Evolutionary conservation across 2,797 vertebrate species (phyloP).

Genomic region (Pempheris klunzingeri): DNA sequence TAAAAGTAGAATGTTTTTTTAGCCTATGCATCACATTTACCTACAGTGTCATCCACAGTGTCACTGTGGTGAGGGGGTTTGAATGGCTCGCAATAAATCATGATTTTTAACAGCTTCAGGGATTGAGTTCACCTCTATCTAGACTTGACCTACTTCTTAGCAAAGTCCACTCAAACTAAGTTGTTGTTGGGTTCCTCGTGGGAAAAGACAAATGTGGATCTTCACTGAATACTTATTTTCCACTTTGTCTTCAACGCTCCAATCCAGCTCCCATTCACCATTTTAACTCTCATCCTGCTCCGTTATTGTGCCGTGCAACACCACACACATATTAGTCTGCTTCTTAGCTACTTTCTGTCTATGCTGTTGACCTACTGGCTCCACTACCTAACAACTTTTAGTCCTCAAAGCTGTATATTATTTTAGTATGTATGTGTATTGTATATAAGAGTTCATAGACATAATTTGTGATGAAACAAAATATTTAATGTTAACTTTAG

Average conservation of each 20-base stretch:
- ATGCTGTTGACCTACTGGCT: background rate
- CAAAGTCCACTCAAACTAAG: slow-evolving; percentile 60
- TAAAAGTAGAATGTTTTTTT: slow-evolving; percentile 46
- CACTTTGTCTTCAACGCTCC: slow-evolving; percentile 27
- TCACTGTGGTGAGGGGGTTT: slow-evolving; percentile 45
- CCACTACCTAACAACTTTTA: background rate
- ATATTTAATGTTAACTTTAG: background rate
- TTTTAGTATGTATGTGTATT: too few species aligned
- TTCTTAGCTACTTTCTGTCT: background rate
- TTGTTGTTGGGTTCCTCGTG: slow-evolving; percentile 52
- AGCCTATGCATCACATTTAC: slow-evolving; percentile 70
- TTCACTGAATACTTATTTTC: slow-evolving; percentile 49
- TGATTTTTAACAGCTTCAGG: slow-evolving; percentile 67
- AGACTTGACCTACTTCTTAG: slow-evolving; percentile 74
- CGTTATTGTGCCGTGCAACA: background rate
- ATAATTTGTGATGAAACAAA: slow-evolving; percentile 8
- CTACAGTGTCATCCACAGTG: slow-evolving; percentile 59
- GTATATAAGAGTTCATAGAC: background rate
- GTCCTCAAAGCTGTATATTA: background rate
- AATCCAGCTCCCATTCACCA: slow-evolving; percentile 6
- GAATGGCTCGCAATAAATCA: slow-evolving; percentile 75
- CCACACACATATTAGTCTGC: background rate
- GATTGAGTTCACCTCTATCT: slow-evolving; percentile 68
- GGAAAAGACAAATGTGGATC: slow-evolving; percentile 69
- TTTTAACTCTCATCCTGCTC: slow-evolving; percentile 33